Conservation (phyloP, 37 sponge, comb jelly and placozoan species). For the Beroe ovata region DNA sequence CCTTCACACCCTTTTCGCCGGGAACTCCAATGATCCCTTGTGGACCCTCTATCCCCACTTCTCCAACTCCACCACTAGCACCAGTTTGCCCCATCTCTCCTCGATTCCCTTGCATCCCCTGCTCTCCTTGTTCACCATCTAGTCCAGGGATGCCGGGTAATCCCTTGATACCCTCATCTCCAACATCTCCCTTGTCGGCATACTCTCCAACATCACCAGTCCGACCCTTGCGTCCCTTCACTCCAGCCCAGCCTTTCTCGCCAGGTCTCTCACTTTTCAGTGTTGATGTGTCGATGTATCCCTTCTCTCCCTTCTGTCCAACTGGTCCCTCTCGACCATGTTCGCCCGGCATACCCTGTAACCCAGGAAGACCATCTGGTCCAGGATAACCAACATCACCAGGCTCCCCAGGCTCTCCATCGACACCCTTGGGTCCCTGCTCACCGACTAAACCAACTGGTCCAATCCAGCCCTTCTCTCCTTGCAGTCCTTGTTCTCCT, state of each 20-base stretch:
- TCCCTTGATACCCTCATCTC: neutral
- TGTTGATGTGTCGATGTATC: neutral
- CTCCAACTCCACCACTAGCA: neutral
- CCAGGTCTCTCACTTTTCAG: slow-evolving; percentile 10
- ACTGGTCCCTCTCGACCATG: slow-evolving; percentile 56
- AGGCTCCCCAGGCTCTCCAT: neutral
- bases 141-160: slow-evolving; percentile 15
- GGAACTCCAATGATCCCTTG: neutral
- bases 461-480: slow-evolving; percentile 49
- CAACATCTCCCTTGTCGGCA: slow-evolving; percentile 28
- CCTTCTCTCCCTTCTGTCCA: slow-evolving; percentile 39
- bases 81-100: neutral
- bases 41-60: neutral
- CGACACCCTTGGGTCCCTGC: neutral
- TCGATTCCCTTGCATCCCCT: neutral
- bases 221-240: neutral
- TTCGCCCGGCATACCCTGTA: slow-evolving; percentile 14
- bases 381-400: neutral
- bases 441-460: neutral
- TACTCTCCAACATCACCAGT: slow-evolving; percentile 3
- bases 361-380: neutral
- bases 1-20: slow-evolving; percentile 20
- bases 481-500: neutral
- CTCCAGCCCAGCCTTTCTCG: slow-evolving; percentile 16
- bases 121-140: neutral